Evolutionary conservation across 2,888 invertebrate species (phyloP), one percentile per base, ranked within the genome.

Genomic region (Oscheius sp.): DNA sequence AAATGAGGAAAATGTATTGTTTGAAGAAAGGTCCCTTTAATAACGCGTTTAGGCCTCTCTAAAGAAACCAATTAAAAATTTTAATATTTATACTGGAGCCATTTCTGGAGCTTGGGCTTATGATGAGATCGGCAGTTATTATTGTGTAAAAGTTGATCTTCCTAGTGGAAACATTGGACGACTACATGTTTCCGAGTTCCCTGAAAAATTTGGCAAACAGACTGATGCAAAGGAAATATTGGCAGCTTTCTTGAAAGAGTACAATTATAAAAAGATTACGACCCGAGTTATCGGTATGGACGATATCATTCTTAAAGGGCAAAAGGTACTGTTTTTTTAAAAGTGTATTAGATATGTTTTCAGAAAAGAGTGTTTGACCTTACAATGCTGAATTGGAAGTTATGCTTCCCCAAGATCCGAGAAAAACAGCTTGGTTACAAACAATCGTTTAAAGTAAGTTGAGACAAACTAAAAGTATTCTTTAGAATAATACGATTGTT

Each of bases 111-210:
- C n/a, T 27, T 64, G 52, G 69, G 64, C 61, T 37, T 20, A 3
- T 20, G 27, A 46, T 5, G 57, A 48, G 10, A 20, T 34, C 1
- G 42, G 17, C 8, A 34, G 15, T 4, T 55, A 17, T 6, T 48
- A 50, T 15, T 31, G 52, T 17, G 34, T 63, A 4, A 63, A 53
- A 27, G 10, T 64, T 15, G 45, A 52, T 15, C 42, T 64, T n/a
- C 69, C 64, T n/a, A 53, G 64, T n/a, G 63, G 34, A n/a, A 20
- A 52, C 20, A 4, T 64, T 8, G 72, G 79, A 64, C 71, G 75
- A 31, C 69, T 80, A 33, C 79, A 80, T 65, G 66, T 74, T 3
- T 75, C 74, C 1, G 78, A 80, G 48, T 45, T 80, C 20, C 76
- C 79, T 0, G 12, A 39, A 5, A 50, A 67, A 23, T 50, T 70